These are phyloP conservation scores for Phortica variegata DNA, from an alignment of 1,140 invertebrate genomes.

Conservation along the genomic window DNA sequence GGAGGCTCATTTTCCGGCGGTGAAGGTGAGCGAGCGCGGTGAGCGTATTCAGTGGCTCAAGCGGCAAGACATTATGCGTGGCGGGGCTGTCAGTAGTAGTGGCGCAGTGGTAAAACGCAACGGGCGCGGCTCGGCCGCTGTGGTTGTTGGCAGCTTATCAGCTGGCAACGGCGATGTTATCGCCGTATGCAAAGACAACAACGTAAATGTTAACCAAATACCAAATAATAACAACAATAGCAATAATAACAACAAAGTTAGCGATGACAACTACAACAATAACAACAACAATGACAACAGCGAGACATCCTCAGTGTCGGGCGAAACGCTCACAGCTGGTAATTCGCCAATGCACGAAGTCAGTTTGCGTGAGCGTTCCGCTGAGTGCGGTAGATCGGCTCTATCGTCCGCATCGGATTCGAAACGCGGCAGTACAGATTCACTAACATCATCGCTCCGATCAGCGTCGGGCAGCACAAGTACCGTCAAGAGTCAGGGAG, in stretches of 20 bases:
- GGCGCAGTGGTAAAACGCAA: no score
- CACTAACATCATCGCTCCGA: conserved; percentile 24
- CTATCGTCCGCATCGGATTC: conserved; percentile 10
- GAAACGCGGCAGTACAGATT: conserved; percentile 36
- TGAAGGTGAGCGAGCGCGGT: conserved; percentile 8
- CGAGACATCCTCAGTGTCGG: neutral
- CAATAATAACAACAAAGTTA: conserved; percentile 3
- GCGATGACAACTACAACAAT: neutral
- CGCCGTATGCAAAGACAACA: no score
- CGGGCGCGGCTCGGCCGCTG: no score
- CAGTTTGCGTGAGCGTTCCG: no score
- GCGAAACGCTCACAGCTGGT: neutral
- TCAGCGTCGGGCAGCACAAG: conserved; percentile 8
- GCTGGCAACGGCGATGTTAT: conserved; percentile 3
- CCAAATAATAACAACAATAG: no score
- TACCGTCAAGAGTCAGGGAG: conserved; percentile 15
- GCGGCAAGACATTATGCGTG: conserved; percentile 16
- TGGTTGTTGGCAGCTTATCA: no score
- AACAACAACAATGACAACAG: neutral
- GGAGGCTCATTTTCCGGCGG: conserved; percentile 1
- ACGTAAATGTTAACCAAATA: no score
- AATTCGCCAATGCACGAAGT: neutral
- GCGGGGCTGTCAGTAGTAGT: neutral
- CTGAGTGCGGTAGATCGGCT: conserved; percentile 18
- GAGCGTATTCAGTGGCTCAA: conserved; percentile 20